Base-by-base conservation (phyloP, 37 sponge, comb jelly and placozoan genomes). In the Chondrilla cf. caribensis region DNA sequence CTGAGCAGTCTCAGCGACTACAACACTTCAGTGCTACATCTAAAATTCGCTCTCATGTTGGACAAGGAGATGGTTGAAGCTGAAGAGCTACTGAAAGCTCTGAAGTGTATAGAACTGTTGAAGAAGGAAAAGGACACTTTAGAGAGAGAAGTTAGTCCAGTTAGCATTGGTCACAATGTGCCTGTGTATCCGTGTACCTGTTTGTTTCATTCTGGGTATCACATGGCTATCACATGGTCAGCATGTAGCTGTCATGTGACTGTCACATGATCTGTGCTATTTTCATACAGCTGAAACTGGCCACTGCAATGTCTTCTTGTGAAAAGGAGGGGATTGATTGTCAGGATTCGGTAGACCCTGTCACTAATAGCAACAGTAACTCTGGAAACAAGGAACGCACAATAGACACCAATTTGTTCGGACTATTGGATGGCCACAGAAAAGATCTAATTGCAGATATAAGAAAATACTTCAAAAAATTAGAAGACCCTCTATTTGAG, bases 41-140 rank as follows among this genome's bases (percentile, higher is more conserved):
- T 73, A 15, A 73, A 73, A 43, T 73, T 73, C 40, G 76, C 76
- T 40, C 44, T 73, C 2, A 42, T 37, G 38, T 7, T 73, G 25
- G 76, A 73, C 44, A 32, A 32, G 8, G 36, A 73, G 24, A 39
- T 73, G 44, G 31, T n/a, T 17, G 44, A 43, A 40, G 76, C 76
- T 4, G 36, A 37, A 39, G 76, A 73, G 76, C 40, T 73, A 2
- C 76, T 73, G 1, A 37, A 73, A 42, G 76, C 76, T 4, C 76
- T 73, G 24, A 39, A 43, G 76, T 73, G 76, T 37, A 39, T 73
- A 1, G 41, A 42, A 39, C 31, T 73, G 0, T 35, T 38, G 25
- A 32, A 62, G 29, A 81, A 42, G 42, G 47, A 62, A 28, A 37
- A 60, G 40, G 39, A 37, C 15, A 25, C 43, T n/a, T 22, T 38